Percentiles rank a stretch among this genome's conserved stretches.
Evolutionary conservation across 2,797 vertebrate species (phyloP).

Genomic region (Anguilla marmorata): DNA sequence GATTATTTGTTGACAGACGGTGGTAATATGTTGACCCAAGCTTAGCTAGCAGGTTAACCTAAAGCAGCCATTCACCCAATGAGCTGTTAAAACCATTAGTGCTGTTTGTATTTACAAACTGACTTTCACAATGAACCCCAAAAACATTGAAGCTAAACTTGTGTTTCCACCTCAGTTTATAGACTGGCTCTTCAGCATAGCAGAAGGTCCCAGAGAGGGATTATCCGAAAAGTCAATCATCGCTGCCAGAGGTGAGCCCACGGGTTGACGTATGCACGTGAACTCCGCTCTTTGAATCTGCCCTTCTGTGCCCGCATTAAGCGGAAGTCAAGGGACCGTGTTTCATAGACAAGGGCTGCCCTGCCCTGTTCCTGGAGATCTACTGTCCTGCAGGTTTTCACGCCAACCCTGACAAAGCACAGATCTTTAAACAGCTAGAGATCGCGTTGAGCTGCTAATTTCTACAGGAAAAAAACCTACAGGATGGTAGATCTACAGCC

Average conservation of each 20-base stretch:
- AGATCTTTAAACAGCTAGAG: no score
- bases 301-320: background rate
- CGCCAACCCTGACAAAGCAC: no score
- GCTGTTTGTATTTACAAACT: background rate
- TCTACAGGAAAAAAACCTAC: no score
- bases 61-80: background rate
- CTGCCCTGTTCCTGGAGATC: no score
- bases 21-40: background rate
- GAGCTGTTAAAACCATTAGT: background rate
- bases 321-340: no score
- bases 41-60: background rate
- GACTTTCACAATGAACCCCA: background rate
- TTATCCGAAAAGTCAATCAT: constrained; percentile 69
- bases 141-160: background rate
- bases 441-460: no score
- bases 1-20: background rate
- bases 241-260: constrained; percentile 72
- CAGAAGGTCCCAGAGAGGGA: constrained; percentile 73
- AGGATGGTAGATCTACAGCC: no score
- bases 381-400: no score
- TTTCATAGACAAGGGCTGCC: no score
- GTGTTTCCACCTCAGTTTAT: constrained; percentile 78
- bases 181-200: constrained; percentile 88
- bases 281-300: background rate
- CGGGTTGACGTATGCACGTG: background rate